These are phyloP conservation scores for Discoglossus pictus DNA, from an alignment of 2,797 vertebrate genomes.

Conservation along the genomic window DNA sequence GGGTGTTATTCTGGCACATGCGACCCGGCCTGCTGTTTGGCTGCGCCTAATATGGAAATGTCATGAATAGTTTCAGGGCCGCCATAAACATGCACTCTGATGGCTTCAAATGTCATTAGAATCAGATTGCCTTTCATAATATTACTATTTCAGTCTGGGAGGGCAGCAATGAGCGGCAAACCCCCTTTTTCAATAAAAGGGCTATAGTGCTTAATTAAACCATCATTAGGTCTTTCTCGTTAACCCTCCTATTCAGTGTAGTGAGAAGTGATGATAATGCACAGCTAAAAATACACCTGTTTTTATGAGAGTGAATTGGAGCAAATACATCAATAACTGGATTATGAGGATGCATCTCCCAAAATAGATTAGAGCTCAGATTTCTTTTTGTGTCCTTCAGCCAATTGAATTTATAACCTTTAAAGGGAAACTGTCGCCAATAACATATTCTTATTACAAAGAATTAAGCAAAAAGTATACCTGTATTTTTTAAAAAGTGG, in stretches of 20 bases:
- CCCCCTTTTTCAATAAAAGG: constrained; percentile 27
- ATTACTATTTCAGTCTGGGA: background rate
- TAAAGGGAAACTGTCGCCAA: too few species aligned
- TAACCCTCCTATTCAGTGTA: constrained; percentile 24
- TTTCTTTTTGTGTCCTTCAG: too few species aligned
- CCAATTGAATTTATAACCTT: too few species aligned
- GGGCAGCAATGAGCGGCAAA: constrained; percentile 1
- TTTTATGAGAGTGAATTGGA: constrained; percentile 14
- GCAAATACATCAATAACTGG: too few species aligned
- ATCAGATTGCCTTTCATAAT: background rate
- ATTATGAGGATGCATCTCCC: too few species aligned
- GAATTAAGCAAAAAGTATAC: too few species aligned
- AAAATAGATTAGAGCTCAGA: too few species aligned
- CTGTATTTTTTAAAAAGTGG: too few species aligned
- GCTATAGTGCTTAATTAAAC: constrained; percentile 32
- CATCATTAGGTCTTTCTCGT: constrained; percentile 17
- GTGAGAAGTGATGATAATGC: constrained; percentile 22
- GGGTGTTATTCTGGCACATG: background rate
- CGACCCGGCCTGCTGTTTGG: background rate
- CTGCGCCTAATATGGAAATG: background rate
- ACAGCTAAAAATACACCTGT: constrained; percentile 31
- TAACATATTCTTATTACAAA: too few species aligned
- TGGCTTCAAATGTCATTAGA: constrained; percentile 15
- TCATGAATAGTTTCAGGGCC: constrained; percentile 5
- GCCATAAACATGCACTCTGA: background rate